Conservation (phyloP, 2,888 invertebrate genomes). For the Rhagium mordax region DNA sequence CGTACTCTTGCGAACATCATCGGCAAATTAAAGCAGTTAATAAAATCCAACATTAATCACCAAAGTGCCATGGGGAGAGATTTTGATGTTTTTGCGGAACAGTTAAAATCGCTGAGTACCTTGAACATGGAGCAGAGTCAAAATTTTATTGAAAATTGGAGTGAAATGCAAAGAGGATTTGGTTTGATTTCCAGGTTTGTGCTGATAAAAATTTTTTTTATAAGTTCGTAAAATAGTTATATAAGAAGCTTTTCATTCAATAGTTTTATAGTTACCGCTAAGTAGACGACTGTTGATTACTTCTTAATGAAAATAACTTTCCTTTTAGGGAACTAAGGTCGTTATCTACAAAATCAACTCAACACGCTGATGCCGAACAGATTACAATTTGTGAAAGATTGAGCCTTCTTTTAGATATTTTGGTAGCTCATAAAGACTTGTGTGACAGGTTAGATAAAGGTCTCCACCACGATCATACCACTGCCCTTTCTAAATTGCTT, state of each 20-base stretch:
- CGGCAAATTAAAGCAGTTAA: constrained; percentile 72
- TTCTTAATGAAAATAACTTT: too few species aligned
- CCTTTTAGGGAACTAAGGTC: constrained; percentile 71
- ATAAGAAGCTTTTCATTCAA: too few species aligned
- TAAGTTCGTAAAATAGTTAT: too few species aligned
- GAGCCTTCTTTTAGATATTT: constrained; percentile 72
- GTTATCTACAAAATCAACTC: constrained; percentile 71
- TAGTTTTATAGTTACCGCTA: too few species aligned
- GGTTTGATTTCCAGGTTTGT: constrained; percentile 71
- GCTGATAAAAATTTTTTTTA: too few species aligned
- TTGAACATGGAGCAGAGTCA: constrained; percentile 59
- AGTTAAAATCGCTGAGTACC: constrained; percentile 70
- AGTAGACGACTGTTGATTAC: too few species aligned
- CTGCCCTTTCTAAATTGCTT: constrained; percentile 75
- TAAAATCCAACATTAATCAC: constrained; percentile 69
- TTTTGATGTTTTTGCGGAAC: constrained; percentile 73
- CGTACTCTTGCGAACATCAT: constrained; percentile 72
- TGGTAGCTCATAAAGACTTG: constrained; percentile 73
- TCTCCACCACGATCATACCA: constrained; percentile 76
- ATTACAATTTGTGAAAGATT: constrained; percentile 74
- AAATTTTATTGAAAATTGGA: constrained; percentile 67
- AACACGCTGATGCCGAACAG: constrained; percentile 73
- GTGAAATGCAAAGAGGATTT: constrained; percentile 73
- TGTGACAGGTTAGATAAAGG: constrained; percentile 77
- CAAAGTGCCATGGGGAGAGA: constrained; percentile 70